Evolutionary conservation across 1,140 invertebrate species (phyloP).

Genomic region (Zaprionus inermis): DNA sequence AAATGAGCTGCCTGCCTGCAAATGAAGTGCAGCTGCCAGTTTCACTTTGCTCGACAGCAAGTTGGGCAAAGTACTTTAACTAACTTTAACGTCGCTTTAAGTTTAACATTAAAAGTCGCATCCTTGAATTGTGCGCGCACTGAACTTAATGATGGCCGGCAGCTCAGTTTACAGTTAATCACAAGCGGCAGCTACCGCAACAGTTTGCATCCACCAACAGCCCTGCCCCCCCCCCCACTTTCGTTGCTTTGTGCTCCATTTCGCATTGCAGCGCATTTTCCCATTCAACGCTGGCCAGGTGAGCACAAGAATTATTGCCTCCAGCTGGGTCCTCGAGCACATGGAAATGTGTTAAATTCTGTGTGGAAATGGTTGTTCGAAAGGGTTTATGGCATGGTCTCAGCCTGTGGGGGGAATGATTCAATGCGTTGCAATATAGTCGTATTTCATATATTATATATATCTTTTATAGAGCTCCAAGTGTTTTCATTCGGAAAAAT

Average conservation of each 20-base stretch:
- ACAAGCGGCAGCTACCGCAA: conserved; percentile 41
- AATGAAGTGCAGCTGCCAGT: conserved; percentile 80
- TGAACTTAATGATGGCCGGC: conserved; percentile 51
- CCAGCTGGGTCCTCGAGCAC: conserved; percentile 30
- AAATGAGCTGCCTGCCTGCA: conserved; percentile 70
- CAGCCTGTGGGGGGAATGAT: conserved; percentile 15
- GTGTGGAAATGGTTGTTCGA: conserved; percentile 52
- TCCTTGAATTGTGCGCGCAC: conserved; percentile 12
- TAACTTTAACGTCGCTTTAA: conserved; percentile 66
- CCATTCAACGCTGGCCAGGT: conserved; percentile 34
- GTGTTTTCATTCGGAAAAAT: background rate
- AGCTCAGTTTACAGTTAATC: conserved; percentile 46
- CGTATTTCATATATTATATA: background rate
- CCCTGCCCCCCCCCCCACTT: background rate
- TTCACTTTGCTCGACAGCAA: conserved; percentile 45
- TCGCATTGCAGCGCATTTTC: conserved; percentile 9
- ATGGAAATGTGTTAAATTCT: conserved; percentile 56
- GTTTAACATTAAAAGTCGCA: conserved; percentile 53
- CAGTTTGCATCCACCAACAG: conserved; percentile 11
- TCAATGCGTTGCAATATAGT: conserved; percentile 12
- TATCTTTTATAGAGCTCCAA: conserved; percentile 10
- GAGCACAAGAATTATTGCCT: conserved; percentile 51
- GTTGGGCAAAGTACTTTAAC: conserved; percentile 52
- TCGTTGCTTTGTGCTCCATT: background rate
- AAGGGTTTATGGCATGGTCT: background rate